phyloP scores from a whole-genome alignment of 2,113 vertebrate species.

The Clarias gariepinus region DNA sequence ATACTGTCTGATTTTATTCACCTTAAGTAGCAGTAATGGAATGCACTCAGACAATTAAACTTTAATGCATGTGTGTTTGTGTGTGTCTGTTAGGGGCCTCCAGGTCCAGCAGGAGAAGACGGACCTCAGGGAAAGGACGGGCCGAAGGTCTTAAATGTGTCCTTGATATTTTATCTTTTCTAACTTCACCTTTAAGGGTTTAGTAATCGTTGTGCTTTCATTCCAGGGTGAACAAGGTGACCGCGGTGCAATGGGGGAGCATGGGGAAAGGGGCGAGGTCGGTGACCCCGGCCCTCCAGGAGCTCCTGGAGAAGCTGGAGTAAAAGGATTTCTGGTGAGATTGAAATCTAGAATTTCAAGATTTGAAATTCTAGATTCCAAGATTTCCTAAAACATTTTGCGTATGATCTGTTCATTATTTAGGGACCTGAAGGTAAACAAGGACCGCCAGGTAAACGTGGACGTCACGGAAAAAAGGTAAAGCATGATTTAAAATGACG shows the following conservation, averaged over 20 bases:
- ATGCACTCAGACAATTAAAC: background rate
- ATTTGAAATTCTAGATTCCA: background rate
- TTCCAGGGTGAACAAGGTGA: constrained; percentile 85
- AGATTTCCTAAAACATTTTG: background rate
- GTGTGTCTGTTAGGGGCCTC: constrained; percentile 78
- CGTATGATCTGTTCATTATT: constrained; percentile 1
- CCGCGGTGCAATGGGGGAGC: constrained; percentile 79
- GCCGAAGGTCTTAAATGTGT: constrained; percentile 77
- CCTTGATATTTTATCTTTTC: background rate
- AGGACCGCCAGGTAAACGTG: constrained; percentile 83
- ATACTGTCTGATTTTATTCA: too few species aligned
- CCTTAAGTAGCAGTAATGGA: background rate
- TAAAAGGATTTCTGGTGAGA: constrained; percentile 80
- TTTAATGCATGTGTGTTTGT: background rate
- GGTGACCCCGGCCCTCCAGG: constrained; percentile 80
- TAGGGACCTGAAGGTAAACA: constrained; percentile 89
- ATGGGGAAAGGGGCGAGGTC: constrained; percentile 83
- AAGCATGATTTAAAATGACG: background rate
- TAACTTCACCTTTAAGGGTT: background rate
- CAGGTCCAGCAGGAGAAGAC: constrained; percentile 88
- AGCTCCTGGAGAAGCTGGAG: constrained; percentile 76
- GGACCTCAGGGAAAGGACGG: constrained; percentile 94
- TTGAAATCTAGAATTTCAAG: background rate
- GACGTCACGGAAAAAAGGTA: constrained; percentile 91
- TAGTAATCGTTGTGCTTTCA: background rate